These are phyloP conservation scores for Catharus fuscescens DNA, from an alignment of 2,113 vertebrate species.

Conservation along the genomic window DNA sequence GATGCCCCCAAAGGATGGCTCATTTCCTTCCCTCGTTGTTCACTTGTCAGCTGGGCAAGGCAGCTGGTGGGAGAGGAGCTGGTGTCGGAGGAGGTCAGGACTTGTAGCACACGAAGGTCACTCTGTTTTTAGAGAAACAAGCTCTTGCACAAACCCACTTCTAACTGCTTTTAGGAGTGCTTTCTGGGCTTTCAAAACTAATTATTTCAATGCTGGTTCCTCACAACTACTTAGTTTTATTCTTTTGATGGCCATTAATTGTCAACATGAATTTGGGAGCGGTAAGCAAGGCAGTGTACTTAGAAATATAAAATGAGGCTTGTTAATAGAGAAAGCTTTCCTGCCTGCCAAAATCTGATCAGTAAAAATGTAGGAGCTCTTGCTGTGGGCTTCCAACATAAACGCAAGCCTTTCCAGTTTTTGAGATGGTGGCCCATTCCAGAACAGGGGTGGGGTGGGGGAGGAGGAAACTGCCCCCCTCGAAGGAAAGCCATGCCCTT, in stretches of 20 bases:
- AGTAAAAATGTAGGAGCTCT: neutral
- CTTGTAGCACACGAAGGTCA: neutral
- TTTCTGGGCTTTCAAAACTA: neutral
- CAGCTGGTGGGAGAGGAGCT: neutral
- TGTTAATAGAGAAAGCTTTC: neutral
- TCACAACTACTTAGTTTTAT: neutral
- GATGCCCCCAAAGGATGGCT: neutral
- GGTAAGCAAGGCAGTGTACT: neutral
- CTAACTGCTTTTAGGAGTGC: neutral
- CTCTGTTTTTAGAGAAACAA: neutral
- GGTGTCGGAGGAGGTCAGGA: neutral
- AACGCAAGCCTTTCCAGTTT: neutral
- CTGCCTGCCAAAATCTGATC: neutral
- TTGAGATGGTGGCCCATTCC: neutral
- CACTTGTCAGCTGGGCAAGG: neutral
- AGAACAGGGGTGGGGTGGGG: neutral
- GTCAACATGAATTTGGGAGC: neutral
- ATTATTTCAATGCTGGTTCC: neutral
- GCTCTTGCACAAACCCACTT: neutral
- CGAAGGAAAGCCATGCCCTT: neutral
- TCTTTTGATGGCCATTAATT: neutral
- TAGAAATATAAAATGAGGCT: neutral
- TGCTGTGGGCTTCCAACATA: neutral
- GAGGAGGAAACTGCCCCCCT: neutral
- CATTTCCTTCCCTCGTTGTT: fast-evolving